phyloP scores from a whole-genome alignment of 1,140 invertebrate genomes.

The Acromyrmex echinatior region DNA sequence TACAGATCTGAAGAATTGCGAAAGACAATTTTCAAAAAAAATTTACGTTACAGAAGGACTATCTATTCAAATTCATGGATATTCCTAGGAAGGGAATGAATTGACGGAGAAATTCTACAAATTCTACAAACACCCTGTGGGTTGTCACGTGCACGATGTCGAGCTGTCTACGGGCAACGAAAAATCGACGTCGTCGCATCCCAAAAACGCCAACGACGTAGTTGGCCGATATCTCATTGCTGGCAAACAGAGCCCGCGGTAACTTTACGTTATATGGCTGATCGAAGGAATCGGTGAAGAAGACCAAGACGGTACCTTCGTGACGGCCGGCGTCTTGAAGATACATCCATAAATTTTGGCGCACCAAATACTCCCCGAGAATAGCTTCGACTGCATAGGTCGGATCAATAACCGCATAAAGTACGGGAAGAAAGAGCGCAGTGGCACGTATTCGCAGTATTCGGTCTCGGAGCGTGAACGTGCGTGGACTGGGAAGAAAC shows the following conservation, averaged over 20 bases:
- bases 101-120: not conserved
- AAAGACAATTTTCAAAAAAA: not conserved
- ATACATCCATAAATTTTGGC: slow-evolving; percentile 64
- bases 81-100: not conserved
- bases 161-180: not conserved
- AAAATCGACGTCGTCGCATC: slow-evolving; percentile 18
- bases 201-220: slow-evolving; percentile 16
- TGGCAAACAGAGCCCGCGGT: slow-evolving; percentile 17
- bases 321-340: slow-evolving; percentile 39
- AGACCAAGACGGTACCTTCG: slow-evolving; percentile 34
- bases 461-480: slow-evolving; percentile 54
- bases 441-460: slow-evolving; percentile 56
- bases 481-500: slow-evolving; percentile 39
- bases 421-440: slow-evolving; percentile 51
- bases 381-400: slow-evolving; percentile 56
- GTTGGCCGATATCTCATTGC: slow-evolving; percentile 11
- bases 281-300: not conserved
- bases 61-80: not conserved
- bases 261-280: slow-evolving; percentile 45
- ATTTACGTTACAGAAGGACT: not conserved
- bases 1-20: not conserved
- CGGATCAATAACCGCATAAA: slow-evolving; percentile 62
- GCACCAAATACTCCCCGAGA: slow-evolving; percentile 57
- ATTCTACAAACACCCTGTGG: not conserved
- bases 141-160: not conserved